phyloP scores from a whole-genome alignment of 2,888 invertebrate species.

The Tiliacea citrago region DNA sequence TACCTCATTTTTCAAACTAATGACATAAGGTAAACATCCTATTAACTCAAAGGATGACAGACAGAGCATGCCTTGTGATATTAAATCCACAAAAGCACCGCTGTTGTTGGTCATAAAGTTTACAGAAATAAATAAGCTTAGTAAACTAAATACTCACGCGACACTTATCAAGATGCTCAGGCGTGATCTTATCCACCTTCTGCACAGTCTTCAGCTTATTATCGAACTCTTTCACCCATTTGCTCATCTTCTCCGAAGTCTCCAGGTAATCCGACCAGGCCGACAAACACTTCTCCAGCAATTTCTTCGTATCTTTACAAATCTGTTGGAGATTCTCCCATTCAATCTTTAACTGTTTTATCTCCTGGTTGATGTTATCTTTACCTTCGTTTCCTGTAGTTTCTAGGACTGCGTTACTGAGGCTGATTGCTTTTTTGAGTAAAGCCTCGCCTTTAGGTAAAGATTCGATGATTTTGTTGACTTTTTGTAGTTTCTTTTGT shows the following conservation, averaged over 20 bases:
- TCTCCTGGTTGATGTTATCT: slow-evolving; percentile 95
- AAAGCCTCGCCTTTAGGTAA: slow-evolving; percentile 93
- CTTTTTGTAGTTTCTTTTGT: slow-evolving; percentile 94
- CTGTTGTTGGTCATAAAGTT: no score
- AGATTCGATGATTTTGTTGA: slow-evolving; percentile 92
- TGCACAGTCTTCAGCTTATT: slow-evolving; percentile 92
- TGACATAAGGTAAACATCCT: no score
- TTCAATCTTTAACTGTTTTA: slow-evolving; percentile 94
- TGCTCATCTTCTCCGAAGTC: slow-evolving; percentile 93
- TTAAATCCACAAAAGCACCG: no score
- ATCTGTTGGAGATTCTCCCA: slow-evolving; percentile 95
- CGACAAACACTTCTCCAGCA: slow-evolving; percentile 93
- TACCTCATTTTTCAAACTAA: no score
- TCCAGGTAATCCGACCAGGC: slow-evolving; percentile 96
- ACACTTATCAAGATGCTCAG: slow-evolving; percentile 94
- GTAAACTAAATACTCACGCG: slow-evolving; percentile 87
- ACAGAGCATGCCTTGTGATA: no score
- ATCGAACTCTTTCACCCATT: slow-evolving; percentile 94
- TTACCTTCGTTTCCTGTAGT: slow-evolving; percentile 96
- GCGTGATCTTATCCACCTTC: slow-evolving; percentile 94
- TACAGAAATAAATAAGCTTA: no score
- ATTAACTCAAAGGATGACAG: no score
- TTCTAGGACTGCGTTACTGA: slow-evolving; percentile 94
- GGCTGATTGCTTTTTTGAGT: slow-evolving; percentile 93
- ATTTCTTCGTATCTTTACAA: slow-evolving; percentile 94